Base-by-base conservation (phyloP, 2,888 invertebrate species). In the Acrobasis suavella region DNA sequence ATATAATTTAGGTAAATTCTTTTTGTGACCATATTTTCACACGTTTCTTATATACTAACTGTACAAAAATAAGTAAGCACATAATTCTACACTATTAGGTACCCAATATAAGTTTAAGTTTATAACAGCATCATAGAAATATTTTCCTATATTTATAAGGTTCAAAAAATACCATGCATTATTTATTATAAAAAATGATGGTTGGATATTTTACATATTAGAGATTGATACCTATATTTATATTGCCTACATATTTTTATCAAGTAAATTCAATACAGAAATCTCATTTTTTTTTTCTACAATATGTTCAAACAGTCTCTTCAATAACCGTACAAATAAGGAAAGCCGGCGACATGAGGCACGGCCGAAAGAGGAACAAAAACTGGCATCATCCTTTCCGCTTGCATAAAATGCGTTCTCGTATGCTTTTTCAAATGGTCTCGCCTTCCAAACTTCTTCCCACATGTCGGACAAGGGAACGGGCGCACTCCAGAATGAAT, bases 391-490 rank as follows among this genome's bases (percentile, higher is more conserved):
- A 94, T 91, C 64, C 94, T 92, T 67, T 94, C 93, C 22, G 94
- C 94, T 65, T 94, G 94, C 15, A 94, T 82, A 72, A 87, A 93
- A 78, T 98, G 98, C 0, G 98, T 98, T 76, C 97, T 95, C 64
- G 96, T 95, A 81, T 99, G 98, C 77, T 98, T 99, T 87, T 98
- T 98, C 64, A 99, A 92, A 82, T 99, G 98, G 82, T 99, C 98
- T 73, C 98, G 96, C 52, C 98, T 93, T 0, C 98, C 98, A 81
- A 98, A 99, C 67, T 96, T 94, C 89, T 99, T 99, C 5, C 97
- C 97, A 78, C 98, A 99, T 16, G 96, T 95, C 0, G 94, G 91
- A 80, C 98, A 99, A 0, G 96, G 95, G 82, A 96, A 98, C 0
- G 98, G 97, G 56, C 97, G 93, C 0, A 97, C 90, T 0, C 97